Percentiles rank a stretch among this genome's conserved stretches.
These are phyloP conservation scores for Liopterus haemorrhoidalis DNA, from an alignment of 2,888 invertebrate species.

Conservation along the genomic window DNA sequence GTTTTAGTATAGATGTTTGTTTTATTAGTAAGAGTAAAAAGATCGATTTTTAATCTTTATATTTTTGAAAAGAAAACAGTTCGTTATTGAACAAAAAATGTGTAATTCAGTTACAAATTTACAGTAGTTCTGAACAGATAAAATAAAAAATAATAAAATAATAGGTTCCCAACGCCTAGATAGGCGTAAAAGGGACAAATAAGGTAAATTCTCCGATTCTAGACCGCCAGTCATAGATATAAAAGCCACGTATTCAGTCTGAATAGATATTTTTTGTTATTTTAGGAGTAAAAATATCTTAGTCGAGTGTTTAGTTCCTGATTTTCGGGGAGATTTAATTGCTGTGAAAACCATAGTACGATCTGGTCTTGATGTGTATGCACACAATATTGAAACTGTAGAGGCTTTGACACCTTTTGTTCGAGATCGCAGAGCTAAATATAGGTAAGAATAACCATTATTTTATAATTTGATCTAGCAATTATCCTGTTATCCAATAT, in stretches of 20 bases:
- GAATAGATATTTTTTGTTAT: neutral
- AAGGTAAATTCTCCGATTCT: no score
- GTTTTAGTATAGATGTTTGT: conserved; percentile 11
- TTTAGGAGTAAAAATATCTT: conserved; percentile 78
- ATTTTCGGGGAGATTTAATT: conserved; percentile 78
- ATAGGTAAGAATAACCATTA: conserved; percentile 52
- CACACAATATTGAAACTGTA: conserved; percentile 98
- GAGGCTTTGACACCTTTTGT: conserved; percentile 85
- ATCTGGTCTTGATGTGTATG: conserved; percentile 91
- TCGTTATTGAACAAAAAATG: no score
- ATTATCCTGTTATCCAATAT: conserved; percentile 12
- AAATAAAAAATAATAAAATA: no score
- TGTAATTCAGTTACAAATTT: no score
- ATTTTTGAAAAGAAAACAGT: conserved; percentile 8
- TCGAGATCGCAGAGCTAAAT: conserved; percentile 88
- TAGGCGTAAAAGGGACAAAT: no score
- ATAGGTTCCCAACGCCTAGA: no score
- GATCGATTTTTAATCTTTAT: conserved; percentile 3
- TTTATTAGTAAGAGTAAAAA: neutral
- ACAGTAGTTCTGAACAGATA: no score
- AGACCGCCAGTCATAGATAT: no score
- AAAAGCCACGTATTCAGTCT: no score
- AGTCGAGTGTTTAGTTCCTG: conserved; percentile 95
- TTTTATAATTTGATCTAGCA: conserved; percentile 13
- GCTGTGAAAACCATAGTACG: conserved; percentile 69